Evolutionary conservation across 2,888 invertebrate species (phyloP).

Genomic region (Lasioglossum lativentre): DNA sequence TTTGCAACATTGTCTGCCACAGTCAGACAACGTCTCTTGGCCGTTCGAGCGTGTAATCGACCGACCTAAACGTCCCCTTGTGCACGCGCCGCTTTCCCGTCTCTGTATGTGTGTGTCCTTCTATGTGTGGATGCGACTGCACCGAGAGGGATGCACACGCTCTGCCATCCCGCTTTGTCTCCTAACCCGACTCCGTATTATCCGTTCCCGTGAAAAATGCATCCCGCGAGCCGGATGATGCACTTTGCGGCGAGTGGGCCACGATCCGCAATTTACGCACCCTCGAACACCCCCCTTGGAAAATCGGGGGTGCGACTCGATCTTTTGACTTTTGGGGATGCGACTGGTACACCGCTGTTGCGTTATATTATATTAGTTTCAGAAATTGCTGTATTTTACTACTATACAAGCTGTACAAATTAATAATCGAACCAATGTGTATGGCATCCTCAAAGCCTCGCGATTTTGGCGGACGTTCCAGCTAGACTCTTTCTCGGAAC

Average conservation of each 20-base stretch:
- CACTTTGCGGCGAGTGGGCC: slow-evolving; percentile 35
- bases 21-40: slow-evolving; percentile 67
- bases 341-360: neutral
- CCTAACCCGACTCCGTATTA: slow-evolving; percentile 29
- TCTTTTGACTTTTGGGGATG: neutral
- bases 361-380: neutral
- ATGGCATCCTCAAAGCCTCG: no score
- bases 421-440: no score
- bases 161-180: slow-evolving; percentile 30
- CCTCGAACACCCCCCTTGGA: neutral
- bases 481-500: no score
- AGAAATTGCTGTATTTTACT: no score
- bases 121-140: slow-evolving; percentile 25
- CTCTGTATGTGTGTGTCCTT: neutral
- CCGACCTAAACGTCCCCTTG: slow-evolving; percentile 57
- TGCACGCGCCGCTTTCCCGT: slow-evolving; percentile 21
- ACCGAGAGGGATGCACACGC: slow-evolving; percentile 6
- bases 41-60: slow-evolving; percentile 74
- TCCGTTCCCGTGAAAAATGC: slow-evolving; percentile 44
- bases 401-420: no score
- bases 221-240: slow-evolving; percentile 24
- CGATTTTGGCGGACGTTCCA: no score
- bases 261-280: slow-evolving; percentile 30
- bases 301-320: neutral
- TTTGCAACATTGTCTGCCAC: slow-evolving; percentile 67